Evolutionary conservation across 2,797 vertebrate species (phyloP).

Genomic region (Schizothorax lantsangensis): DNA sequence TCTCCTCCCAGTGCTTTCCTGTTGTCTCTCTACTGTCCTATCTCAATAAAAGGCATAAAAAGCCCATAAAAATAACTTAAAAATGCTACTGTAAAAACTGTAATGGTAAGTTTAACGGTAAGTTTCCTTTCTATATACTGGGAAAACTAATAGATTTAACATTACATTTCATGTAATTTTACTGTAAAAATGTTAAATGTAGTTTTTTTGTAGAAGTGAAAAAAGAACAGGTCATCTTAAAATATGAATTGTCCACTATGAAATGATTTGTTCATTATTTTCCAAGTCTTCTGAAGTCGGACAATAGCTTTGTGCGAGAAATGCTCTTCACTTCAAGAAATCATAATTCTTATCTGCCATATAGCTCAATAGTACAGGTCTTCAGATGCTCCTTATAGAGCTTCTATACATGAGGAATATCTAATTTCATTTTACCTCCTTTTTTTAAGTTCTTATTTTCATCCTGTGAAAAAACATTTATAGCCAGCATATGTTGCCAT

Average conservation of each 20-base stretch:
- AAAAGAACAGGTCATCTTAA: neutral
- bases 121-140: neutral
- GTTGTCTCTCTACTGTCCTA: too few species aligned
- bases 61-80: neutral
- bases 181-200: neutral
- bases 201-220: neutral
- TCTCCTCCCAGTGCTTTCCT: too few species aligned
- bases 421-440: neutral
- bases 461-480: neutral
- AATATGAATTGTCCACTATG: neutral
- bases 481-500: slow-evolving; percentile 7
- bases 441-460: neutral
- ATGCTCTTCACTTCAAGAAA: neutral
- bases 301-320: neutral
- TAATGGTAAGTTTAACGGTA: neutral
- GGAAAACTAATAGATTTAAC: neutral
- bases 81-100: neutral
- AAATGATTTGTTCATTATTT: neutral
- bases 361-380: neutral
- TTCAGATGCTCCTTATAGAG: neutral
- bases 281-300: neutral
- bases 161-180: neutral
- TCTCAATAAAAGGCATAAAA: too few species aligned
- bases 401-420: neutral
- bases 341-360: neutral